phyloP scores from a whole-genome alignment of 2,797 vertebrate genomes.

The Vultur gryphus region DNA sequence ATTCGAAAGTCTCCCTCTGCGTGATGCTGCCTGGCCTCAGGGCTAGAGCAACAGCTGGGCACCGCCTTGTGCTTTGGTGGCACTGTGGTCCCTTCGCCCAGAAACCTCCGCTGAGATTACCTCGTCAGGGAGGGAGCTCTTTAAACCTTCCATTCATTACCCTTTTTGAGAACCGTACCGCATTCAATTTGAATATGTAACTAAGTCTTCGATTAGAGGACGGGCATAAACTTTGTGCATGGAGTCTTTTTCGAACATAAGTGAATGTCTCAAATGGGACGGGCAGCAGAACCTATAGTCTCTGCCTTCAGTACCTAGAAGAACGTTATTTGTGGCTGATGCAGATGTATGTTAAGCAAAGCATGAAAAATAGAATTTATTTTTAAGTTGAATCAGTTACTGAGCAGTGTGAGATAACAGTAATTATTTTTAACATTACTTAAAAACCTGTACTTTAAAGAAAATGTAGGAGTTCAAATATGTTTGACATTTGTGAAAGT shows the following conservation, averaged over 20 bases:
- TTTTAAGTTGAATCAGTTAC: background rate
- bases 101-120: background rate
- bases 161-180: background rate
- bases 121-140: background rate
- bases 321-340: background rate
- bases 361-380: background rate
- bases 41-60: background rate
- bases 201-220: background rate
- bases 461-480: slow-evolving; percentile 14
- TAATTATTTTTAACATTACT: slow-evolving; percentile 17
- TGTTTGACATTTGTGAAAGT: background rate
- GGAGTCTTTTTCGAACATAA: background rate
- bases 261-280: background rate
- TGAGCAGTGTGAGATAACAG: background rate
- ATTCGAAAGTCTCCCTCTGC: background rate
- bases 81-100: background rate
- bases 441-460: background rate
- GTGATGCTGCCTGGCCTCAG: background rate
- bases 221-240: accelerated
- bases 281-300: background rate
- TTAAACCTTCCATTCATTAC: background rate
- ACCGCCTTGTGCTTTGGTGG: background rate
- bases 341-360: background rate
- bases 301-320: background rate
- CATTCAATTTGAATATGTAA: background rate